These are phyloP conservation scores for cat (Felis catus) DNA, from an alignment of 2,113 vertebrate genomes.

Conservation along the genomic window DNA sequence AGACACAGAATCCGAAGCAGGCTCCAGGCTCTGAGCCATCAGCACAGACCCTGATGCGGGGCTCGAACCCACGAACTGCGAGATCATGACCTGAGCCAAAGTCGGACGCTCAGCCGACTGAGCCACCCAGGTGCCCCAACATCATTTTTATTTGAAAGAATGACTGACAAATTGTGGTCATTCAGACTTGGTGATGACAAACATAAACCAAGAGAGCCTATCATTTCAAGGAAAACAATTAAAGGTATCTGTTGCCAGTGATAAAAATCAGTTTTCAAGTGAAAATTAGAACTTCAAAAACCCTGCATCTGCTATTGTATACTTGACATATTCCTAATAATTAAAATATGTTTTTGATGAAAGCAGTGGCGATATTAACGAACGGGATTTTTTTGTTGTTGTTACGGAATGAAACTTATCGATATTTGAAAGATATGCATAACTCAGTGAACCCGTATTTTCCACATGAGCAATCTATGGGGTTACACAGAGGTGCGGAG, in stretches of 20 bases:
- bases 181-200: neutral
- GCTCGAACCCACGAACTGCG: too few species aligned
- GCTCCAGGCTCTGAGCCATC: too few species aligned
- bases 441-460: neutral
- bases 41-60: too few species aligned
- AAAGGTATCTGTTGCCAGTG: neutral
- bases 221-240: neutral
- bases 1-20: too few species aligned
- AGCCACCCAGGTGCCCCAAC: neutral
- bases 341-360: neutral
- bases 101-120: too few species aligned
- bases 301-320: neutral
- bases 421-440: neutral
- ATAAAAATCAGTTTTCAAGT: neutral
- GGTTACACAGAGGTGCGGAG: neutral
- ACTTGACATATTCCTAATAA: neutral
- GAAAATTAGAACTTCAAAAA: neutral
- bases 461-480: neutral
- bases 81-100: too few species aligned
- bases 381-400: neutral
- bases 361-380: neutral
- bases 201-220: neutral
- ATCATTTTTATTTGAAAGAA: neutral
- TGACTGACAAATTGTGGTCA: neutral
- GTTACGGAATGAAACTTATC: neutral